A percentile compares a stretch with the other conserved stretches of the same genome.
Conservation (phyloP, 2,113 vertebrate species). For the Salvelinus sp. region DNA sequence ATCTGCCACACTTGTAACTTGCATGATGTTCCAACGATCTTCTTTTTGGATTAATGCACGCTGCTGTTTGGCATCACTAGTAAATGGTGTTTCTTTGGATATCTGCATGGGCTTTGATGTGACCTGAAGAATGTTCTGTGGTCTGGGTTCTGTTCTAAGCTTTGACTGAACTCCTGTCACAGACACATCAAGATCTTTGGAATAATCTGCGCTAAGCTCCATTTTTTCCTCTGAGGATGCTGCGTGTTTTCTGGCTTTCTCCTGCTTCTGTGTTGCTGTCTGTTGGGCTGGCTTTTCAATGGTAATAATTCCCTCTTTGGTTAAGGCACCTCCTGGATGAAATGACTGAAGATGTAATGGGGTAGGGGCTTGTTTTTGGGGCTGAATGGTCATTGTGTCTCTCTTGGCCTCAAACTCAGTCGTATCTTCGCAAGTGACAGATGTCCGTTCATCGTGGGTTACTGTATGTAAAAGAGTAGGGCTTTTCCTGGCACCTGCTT, state of each 20-base stretch:
- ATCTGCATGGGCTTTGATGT: constrained; percentile 70
- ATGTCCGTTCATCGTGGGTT: constrained; percentile 68
- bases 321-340: constrained; percentile 62
- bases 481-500: constrained; percentile 65
- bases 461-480: constrained; percentile 68
- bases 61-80: constrained; percentile 66
- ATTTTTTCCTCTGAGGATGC: constrained; percentile 73
- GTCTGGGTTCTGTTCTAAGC: constrained; percentile 61
- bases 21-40: constrained; percentile 71
- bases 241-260: constrained; percentile 69
- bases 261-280: constrained; percentile 69
- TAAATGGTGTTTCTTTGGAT: constrained; percentile 75
- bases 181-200: constrained; percentile 64
- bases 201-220: constrained; percentile 67
- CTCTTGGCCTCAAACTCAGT: constrained; percentile 60
- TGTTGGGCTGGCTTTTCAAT: constrained; percentile 68
- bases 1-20: constrained; percentile 71
- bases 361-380: constrained; percentile 64
- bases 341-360: constrained; percentile 72
- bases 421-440: constrained; percentile 64
- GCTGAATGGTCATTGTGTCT: constrained; percentile 47
- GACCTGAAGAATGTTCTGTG: constrained; percentile 68
- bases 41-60: constrained; percentile 78
- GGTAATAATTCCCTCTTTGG: constrained; percentile 75
- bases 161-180: constrained; percentile 61